Evolutionary conservation across 2,797 vertebrate genomes (phyloP).

Genomic region (Fistularia commersonii): DNA sequence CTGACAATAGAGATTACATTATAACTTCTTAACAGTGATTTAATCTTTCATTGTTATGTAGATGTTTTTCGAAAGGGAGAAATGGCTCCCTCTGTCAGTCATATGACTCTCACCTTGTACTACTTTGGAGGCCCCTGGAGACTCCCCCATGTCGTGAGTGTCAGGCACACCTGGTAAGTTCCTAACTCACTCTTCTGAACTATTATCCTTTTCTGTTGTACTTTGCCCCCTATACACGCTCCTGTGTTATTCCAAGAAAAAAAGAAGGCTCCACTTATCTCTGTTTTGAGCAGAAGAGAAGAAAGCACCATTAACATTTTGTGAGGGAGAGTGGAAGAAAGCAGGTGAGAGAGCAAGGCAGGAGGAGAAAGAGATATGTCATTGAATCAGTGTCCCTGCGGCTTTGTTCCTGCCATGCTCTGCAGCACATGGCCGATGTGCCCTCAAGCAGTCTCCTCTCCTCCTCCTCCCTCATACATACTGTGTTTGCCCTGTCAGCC

Average conservation of each 20-base stretch:
- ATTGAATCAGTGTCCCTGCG: slow-evolving; percentile 63
- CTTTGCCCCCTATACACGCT: not conserved
- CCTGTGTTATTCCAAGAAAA: slow-evolving; percentile 1
- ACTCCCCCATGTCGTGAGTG: not conserved
- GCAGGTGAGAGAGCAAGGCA: slow-evolving; percentile 29
- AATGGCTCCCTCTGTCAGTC: not conserved
- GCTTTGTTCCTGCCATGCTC: slow-evolving; percentile 70
- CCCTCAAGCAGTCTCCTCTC: slow-evolving; percentile 41
- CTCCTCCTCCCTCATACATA: slow-evolving; percentile 11
- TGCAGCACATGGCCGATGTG: slow-evolving; percentile 55
- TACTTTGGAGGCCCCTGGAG: not conserved
- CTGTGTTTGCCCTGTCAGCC: slow-evolving; percentile 66
- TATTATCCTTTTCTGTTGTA: slow-evolving; percentile 13
- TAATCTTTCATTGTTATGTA: no score
- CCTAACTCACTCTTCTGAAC: slow-evolving; percentile 16
- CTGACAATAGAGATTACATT: no score
- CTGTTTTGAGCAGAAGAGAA: not conserved
- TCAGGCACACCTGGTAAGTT: not conserved
- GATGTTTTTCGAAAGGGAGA: no score
- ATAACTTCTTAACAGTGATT: no score
- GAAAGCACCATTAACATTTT: slow-evolving; percentile 8
- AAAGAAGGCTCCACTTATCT: not conserved
- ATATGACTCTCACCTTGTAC: slow-evolving; percentile 5
- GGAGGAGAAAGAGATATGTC: slow-evolving; percentile 58
- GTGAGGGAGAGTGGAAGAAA: slow-evolving; percentile 9